Evolutionary conservation across 1,140 invertebrate species (phyloP).

Genomic region (Trichogramma pretiosum): DNA sequence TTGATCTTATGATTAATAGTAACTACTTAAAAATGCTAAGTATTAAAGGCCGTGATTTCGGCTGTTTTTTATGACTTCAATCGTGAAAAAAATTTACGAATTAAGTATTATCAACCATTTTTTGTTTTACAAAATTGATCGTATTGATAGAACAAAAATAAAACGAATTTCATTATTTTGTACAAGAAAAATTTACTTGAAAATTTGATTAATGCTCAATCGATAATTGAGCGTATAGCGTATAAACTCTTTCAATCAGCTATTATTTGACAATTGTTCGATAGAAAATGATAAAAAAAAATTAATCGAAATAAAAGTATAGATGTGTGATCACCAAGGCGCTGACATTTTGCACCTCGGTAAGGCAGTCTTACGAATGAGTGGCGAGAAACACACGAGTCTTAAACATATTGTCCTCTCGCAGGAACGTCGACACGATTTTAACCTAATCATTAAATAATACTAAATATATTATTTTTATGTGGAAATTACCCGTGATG

Average conservation of each 20-base stretch:
- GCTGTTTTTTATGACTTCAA: conserved; percentile 12
- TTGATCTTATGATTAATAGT: too few relatives aligned
- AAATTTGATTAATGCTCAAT: too few relatives aligned
- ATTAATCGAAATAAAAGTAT: background rate
- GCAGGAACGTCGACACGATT: conserved; percentile 15
- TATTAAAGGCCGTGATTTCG: conserved; percentile 5
- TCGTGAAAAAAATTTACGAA: too few relatives aligned
- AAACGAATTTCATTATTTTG: conserved; percentile 3
- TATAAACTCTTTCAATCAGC: too few relatives aligned
- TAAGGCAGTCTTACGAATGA: conserved; percentile 21
- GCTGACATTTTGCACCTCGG: conserved; percentile 4
- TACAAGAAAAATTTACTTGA: background rate
- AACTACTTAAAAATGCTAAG: conserved; percentile 14
- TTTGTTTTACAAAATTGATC: too few relatives aligned
- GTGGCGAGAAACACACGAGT: conserved; percentile 18
- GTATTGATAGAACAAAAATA: too few relatives aligned
- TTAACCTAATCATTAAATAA: conserved; percentile 17
- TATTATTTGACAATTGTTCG: too few relatives aligned
- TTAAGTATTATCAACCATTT: too few relatives aligned
- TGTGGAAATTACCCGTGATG: too few relatives aligned
- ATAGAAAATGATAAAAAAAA: background rate
- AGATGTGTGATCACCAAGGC: conserved; percentile 19
- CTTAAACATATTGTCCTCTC: conserved; percentile 18
- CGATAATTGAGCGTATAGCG: too few relatives aligned
- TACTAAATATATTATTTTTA: too few relatives aligned